Base-by-base conservation (phyloP, 2,888 invertebrate species). In the Dorcus parallelipipedus region DNA sequence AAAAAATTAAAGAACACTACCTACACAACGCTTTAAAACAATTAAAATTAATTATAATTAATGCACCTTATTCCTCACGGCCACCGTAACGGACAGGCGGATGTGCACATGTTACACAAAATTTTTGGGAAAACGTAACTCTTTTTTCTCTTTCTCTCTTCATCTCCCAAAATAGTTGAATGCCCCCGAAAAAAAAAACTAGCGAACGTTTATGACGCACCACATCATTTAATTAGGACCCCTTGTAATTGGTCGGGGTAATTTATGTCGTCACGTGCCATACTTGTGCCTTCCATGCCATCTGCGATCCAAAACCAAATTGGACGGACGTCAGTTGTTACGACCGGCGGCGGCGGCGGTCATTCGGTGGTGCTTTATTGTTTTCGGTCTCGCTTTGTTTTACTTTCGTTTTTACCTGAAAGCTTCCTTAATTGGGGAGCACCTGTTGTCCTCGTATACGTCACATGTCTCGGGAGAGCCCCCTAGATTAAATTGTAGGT, bases 251-350 rank as follows among this genome's bases (percentile, higher is more conserved):
- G 70, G 65, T 64, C 57, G 58, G 62, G 67, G 65, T 71, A 71
- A 72, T 72, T 71, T 71, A 72, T 69, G 69, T 67, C 67, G 67
- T 71, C 72, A 72, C 74, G 74, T 74, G 74, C 73, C 71, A 70
- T 73, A 74, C 73, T 70, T 69, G 69, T 67, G 73, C 71, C 26
- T 33, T 33, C 26, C 60, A 39, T 65, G 63, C 73, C 74, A 74
- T 74, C 74, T 74, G 74, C 67, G 71, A 69, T 73, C 71, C 69
- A 71, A 73, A 73, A 72, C 71, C 62, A 64, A 63, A 51, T 64
- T 59, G 60, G 60, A 64, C 72, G 60, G 60, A 64, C 72, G 69
- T 67, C 73, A 70, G 73, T 71, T 70, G 68, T 67, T 63, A 49
- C 38, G n/a, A 38, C 20, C 9, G 40, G 9, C 47, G 23, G 38